Evolutionary conservation across 2,797 vertebrate species (phyloP).

Genomic region (Leptodactylus fallax): DNA sequence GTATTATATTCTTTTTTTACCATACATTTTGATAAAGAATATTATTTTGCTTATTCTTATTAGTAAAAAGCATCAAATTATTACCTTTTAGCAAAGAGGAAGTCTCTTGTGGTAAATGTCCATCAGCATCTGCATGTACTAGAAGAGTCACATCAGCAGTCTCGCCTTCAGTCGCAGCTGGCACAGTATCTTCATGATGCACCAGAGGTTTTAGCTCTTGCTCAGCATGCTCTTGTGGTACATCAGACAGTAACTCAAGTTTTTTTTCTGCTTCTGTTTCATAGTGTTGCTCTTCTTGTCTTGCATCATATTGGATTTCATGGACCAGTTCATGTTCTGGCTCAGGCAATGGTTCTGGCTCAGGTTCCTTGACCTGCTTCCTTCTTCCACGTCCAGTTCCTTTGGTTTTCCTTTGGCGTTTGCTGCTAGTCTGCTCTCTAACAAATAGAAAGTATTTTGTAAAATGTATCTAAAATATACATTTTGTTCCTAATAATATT

Average conservation of each 20-base stretch:
- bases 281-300: background rate
- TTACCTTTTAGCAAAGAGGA: constrained; percentile 41
- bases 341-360: constrained; percentile 31
- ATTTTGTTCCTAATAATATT: background rate
- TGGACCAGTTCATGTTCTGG: constrained; percentile 16
- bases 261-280: background rate
- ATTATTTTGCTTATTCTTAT: background rate
- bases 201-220: constrained; percentile 13
- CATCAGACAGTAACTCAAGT: constrained; percentile 16
- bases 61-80: background rate
- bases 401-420: constrained; percentile 28
- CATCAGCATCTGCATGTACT: constrained; percentile 43
- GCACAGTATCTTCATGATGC: constrained; percentile 24
- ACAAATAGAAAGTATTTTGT: background rate
- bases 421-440: constrained; percentile 39
- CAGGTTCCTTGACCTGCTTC: constrained; percentile 35
- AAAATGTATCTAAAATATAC: background rate
- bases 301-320: background rate
- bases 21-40: no score
- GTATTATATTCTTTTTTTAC: no score
- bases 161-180: background rate
- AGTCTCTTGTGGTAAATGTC: constrained; percentile 10
- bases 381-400: constrained; percentile 36
- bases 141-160: constrained; percentile 10
- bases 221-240: constrained; percentile 13